Percentiles rank a stretch among this genome's conserved stretches.
Conservation (phyloP, 2,888 invertebrate genomes). For the Cantharis lateralis region DNA sequence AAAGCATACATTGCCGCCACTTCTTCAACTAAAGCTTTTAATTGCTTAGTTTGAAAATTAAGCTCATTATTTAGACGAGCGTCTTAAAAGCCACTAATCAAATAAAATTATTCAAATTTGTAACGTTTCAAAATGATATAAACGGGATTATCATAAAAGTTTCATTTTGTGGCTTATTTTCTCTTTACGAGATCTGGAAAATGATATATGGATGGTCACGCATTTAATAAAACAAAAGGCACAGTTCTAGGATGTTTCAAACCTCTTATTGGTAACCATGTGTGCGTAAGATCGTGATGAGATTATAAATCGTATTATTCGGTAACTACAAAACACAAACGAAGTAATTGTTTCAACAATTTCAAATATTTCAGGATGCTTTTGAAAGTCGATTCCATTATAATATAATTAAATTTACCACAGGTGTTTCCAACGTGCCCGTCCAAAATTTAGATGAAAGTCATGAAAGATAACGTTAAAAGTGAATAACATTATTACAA, state of each 20-base stretch:
- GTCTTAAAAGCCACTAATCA: background rate
- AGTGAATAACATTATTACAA: background rate
- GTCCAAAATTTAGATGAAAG: slow-evolving; percentile 27
- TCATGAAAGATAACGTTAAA: slow-evolving; percentile 8
- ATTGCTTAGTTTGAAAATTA: background rate
- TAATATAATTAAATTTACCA: slow-evolving; percentile 18
- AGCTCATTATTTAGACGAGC: background rate
- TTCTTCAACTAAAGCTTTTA: background rate
- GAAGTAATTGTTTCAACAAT: slow-evolving; percentile 24
- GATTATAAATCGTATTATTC: slow-evolving; percentile 26
- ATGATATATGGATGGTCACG: slow-evolving; percentile 19
- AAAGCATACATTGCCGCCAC: background rate
- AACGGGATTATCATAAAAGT: background rate
- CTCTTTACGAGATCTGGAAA: background rate
- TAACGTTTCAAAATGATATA: background rate
- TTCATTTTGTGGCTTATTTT: background rate
- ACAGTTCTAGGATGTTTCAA: slow-evolving; percentile 12
- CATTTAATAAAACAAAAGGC: slow-evolving; percentile 21
- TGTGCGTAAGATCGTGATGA: slow-evolving; percentile 23
- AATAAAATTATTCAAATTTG: background rate
- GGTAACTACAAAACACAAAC: slow-evolving; percentile 10
- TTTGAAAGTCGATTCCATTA: slow-evolving; percentile 1
- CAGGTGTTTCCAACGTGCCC: slow-evolving; percentile 30
- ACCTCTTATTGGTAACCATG: slow-evolving; percentile 23
- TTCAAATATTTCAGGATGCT: slow-evolving; percentile 10